Conservation (phyloP, 2,113 vertebrate genomes). For the Camelus dromedarius region DNA sequence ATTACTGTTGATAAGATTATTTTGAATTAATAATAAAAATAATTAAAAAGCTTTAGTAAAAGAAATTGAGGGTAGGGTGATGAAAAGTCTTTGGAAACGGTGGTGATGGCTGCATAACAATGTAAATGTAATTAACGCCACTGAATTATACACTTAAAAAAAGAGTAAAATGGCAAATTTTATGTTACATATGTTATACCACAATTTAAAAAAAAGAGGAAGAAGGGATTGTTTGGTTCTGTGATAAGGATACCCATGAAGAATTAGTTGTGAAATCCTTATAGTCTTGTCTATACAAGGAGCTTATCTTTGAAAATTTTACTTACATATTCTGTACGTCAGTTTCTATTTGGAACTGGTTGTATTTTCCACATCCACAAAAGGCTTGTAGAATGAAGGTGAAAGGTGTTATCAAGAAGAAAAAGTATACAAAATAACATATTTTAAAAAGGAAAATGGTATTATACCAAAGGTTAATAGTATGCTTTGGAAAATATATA, state of each 20-base stretch:
- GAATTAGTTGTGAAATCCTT: not conserved
- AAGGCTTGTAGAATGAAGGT: not conserved
- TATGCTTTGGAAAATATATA: not conserved
- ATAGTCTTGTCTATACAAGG: not conserved
- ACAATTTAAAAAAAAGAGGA: not conserved
- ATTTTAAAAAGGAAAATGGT: not conserved
- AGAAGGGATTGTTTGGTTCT: not conserved
- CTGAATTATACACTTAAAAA: not conserved
- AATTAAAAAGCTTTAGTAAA: not conserved
- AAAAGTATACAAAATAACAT: not conserved
- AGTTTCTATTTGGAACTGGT: not conserved
- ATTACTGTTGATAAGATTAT: not conserved
- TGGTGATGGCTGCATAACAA: not conserved
- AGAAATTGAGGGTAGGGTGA: not conserved
- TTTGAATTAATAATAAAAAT: conserved; percentile 46
- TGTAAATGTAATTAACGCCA: not conserved
- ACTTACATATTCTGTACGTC: not conserved
- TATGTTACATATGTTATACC: not conserved
- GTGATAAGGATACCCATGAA: not conserved
- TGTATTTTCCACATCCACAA: not conserved
- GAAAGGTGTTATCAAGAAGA: conserved; percentile 22
- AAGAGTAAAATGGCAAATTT: not conserved
- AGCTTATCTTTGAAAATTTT: not conserved
- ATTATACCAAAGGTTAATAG: not conserved
- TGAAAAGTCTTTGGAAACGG: not conserved